phyloP scores from a whole-genome alignment of 1,140 invertebrate genomes.

The Lepidurus arcticus region DNA sequence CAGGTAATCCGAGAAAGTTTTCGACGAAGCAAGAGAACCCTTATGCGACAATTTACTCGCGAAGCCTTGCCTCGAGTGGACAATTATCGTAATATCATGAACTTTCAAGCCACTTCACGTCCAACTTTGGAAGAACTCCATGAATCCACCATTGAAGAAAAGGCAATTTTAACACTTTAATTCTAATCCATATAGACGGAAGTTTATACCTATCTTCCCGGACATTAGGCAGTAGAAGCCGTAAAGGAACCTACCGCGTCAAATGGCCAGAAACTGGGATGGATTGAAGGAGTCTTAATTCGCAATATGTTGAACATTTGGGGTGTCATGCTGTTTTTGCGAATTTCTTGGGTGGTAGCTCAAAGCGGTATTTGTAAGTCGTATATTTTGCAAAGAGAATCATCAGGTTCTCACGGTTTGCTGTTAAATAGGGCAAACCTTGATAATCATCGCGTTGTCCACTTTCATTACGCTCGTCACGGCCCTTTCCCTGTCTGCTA shows the following conservation, averaged over 20 bases:
- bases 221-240: not conserved
- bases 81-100: conserved; percentile 53
- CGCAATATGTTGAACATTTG: conserved; percentile 54
- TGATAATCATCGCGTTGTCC: conserved; percentile 81
- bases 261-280: conserved; percentile 24
- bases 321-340: conserved; percentile 80
- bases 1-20: conserved; percentile 14
- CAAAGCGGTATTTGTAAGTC: conserved; percentile 63
- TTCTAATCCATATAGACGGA: not conserved
- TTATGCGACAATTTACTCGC: conserved; percentile 44
- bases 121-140: conserved; percentile 54
- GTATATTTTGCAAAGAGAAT: not conserved
- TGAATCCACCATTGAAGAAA: conserved; percentile 33
- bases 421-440: conserved; percentile 34
- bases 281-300: conserved; percentile 32
- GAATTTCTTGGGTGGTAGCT: conserved; percentile 75
- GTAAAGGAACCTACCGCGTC: not conserved
- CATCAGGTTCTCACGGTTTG: not conserved
- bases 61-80: conserved; percentile 51
- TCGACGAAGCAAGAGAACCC: conserved; percentile 19
- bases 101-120: conserved; percentile 42
- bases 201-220: not conserved
- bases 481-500: conserved; percentile 93
- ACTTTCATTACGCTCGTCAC: conserved; percentile 88
- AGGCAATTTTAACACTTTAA: not conserved